phyloP scores from a whole-genome alignment of 2,113 vertebrate genomes.

The Myrmophylax atrothorax region DNA sequence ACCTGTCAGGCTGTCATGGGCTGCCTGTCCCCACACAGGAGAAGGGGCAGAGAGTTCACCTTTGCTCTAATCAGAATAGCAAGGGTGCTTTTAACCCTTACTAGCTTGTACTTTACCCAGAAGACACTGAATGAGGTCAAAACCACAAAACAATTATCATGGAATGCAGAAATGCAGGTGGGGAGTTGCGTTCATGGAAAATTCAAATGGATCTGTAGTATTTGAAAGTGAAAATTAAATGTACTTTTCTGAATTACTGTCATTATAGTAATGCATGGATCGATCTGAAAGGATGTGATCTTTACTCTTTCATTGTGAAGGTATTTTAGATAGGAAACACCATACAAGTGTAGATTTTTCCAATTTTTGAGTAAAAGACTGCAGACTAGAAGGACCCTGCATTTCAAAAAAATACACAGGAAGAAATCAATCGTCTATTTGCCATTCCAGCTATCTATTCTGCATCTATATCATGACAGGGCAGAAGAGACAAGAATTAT shows the following conservation, averaged over 20 bases:
- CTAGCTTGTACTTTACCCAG: background rate
- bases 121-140: background rate
- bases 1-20: accelerated
- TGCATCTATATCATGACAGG: background rate
- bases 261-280: background rate
- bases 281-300: background rate
- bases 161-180: background rate
- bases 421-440: background rate
- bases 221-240: background rate
- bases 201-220: background rate
- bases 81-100: background rate
- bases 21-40: background rate
- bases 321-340: background rate
- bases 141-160: background rate
- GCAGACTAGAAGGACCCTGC: background rate
- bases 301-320: background rate
- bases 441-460: background rate
- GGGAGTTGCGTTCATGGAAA: background rate
- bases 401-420: background rate
- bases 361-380: background rate
- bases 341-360: background rate
- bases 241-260: background rate
- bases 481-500: background rate
- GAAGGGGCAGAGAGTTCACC: background rate
- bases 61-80: background rate